Conservation (phyloP, 2,888 invertebrate species). For the Drosophila mettleri region DNA sequence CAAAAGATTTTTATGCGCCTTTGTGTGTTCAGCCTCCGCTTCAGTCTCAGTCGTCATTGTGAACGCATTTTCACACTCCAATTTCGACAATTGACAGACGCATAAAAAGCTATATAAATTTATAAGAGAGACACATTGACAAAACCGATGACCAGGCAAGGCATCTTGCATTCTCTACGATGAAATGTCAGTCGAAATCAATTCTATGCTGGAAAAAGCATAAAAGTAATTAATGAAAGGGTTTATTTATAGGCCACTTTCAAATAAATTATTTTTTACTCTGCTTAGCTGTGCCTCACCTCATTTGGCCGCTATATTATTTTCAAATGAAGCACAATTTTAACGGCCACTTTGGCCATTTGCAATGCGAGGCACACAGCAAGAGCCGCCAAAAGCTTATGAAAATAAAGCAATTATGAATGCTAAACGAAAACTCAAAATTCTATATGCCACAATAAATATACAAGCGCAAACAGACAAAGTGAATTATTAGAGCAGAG, state of each 20-base stretch:
- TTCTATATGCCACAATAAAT: conserved; percentile 53
- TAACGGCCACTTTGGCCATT: conserved; percentile 68
- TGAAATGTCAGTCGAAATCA: conserved; percentile 30
- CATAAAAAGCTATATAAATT: conserved; percentile 30
- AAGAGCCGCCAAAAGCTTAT: conserved; percentile 53
- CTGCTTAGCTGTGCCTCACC: conserved; percentile 62
- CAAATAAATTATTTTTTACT: conserved; percentile 29
- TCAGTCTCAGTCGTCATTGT: conserved; percentile 53
- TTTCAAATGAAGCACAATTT: conserved; percentile 48
- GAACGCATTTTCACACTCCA: conserved; percentile 79
- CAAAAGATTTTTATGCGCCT: conserved; percentile 64
- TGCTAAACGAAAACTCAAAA: conserved; percentile 59
- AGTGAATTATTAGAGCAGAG: background rate
- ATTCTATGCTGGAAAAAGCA: conserved; percentile 44
- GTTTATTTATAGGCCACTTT: conserved; percentile 54
- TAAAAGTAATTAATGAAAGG: conserved; percentile 33
- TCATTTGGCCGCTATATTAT: conserved; percentile 38
- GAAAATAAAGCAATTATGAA: conserved; percentile 72
- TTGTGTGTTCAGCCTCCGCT: conserved; percentile 53
- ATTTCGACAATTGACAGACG: conserved; percentile 61
- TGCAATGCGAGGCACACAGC: conserved; percentile 62
- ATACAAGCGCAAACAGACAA: conserved; percentile 13
- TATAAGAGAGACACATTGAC: conserved; percentile 39
- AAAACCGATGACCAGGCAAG: conserved; percentile 20
- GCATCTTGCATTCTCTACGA: conserved; percentile 33